phyloP scores from a whole-genome alignment of 2,113 vertebrate genomes.

The Aepyceros melampus region DNA sequence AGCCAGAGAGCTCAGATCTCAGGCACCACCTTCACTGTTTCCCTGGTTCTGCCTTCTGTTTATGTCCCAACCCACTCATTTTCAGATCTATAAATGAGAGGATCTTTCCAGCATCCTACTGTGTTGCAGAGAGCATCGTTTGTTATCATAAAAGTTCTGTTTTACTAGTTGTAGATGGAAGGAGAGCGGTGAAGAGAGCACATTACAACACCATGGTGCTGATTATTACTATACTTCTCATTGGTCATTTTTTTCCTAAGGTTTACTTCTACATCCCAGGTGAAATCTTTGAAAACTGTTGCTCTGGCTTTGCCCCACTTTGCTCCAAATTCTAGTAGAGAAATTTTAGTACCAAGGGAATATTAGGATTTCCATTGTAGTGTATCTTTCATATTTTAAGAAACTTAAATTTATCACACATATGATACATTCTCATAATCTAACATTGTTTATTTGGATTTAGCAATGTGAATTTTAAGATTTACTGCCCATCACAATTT shows the following conservation, averaged over 20 bases:
- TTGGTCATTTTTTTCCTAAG: not conserved
- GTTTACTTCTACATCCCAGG: not conserved
- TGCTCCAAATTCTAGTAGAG: not conserved
- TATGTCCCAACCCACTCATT: not conserved
- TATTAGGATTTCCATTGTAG: not conserved
- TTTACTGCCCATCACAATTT: not conserved
- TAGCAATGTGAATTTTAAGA: not conserved
- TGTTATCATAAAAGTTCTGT: not conserved
- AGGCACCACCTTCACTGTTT: not conserved
- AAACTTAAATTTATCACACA: not conserved
- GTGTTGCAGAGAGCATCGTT: not conserved
- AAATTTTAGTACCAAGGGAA: not conserved
- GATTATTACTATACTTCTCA: not conserved
- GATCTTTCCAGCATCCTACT: not conserved
- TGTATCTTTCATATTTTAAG: not conserved
- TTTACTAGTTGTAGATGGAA: not conserved
- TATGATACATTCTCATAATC: not conserved
- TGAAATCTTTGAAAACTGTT: not conserved
- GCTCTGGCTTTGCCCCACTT: not conserved
- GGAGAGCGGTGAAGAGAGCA: not conserved
- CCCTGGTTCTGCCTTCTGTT: not conserved
- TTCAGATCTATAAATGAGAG: not conserved
- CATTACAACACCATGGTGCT: not conserved
- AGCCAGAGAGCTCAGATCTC: not conserved
- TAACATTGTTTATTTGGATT: not conserved